Conservation (phyloP, 1,140 invertebrate species). For the Lordiphosa clarofinis region DNA sequence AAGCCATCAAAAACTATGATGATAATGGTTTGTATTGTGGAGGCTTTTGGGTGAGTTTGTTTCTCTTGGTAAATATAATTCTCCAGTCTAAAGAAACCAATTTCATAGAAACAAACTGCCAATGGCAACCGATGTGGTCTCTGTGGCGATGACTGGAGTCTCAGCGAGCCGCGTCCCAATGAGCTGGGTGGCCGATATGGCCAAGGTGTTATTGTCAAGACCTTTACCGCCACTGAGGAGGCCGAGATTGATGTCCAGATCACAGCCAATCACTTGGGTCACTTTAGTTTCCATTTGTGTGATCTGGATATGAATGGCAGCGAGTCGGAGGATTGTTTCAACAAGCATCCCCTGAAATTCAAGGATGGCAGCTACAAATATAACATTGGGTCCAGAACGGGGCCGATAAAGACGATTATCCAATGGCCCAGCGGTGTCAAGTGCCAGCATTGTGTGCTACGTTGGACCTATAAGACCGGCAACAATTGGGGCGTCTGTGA, state of each 20-base stretch:
- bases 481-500: constrained; percentile 81
- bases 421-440: constrained; percentile 35
- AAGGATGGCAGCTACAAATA: constrained; percentile 32
- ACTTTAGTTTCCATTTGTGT: constrained; percentile 82
- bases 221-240: constrained; percentile 59
- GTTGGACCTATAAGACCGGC: constrained; percentile 77
- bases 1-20: constrained; percentile 82
- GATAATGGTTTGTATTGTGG: constrained; percentile 86
- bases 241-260: constrained; percentile 79
- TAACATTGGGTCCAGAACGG: constrained; percentile 28
- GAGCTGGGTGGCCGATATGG: constrained; percentile 84
- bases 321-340: constrained; percentile 60
- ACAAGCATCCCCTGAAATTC: constrained; percentile 72
- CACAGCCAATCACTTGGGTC: constrained; percentile 81
- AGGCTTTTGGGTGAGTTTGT: constrained; percentile 79
- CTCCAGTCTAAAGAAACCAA: background rate
- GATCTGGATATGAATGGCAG: constrained; percentile 65
- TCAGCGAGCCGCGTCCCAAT: constrained; percentile 81
- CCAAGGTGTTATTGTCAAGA: constrained; percentile 81
- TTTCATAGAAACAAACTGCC: constrained; percentile 72
- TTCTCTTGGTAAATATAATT: no score
- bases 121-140: constrained; percentile 82
- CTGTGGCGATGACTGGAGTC: constrained; percentile 82
- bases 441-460: constrained; percentile 81
- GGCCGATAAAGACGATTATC: constrained; percentile 21